A percentile compares a stretch with the other conserved stretches of the same genome.
phyloP scores from a whole-genome alignment of 2,113 vertebrate genomes.

The Odontophorus gujanensis region DNA sequence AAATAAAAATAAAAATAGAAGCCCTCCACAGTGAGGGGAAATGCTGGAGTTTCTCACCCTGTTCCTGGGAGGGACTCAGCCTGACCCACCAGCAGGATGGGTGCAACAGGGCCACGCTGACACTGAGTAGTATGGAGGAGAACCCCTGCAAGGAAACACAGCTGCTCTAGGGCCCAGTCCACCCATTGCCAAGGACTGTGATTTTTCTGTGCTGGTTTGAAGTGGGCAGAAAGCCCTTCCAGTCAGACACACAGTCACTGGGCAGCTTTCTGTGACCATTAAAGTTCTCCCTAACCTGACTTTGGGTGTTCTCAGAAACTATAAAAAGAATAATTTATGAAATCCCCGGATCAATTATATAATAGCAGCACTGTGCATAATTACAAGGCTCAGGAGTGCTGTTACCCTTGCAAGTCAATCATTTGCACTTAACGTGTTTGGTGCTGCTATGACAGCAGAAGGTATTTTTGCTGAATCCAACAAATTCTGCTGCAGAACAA shows the following conservation, averaged over 20 bases:
- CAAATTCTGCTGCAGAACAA: background rate
- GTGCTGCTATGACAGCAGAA: slow-evolving; percentile 22
- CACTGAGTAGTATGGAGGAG: background rate
- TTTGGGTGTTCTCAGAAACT: background rate
- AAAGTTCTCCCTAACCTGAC: background rate
- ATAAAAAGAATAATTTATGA: slow-evolving; percentile 1
- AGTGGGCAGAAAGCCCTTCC: background rate
- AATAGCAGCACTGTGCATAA: background rate
- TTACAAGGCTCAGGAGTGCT: slow-evolving; percentile 2
- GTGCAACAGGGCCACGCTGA: background rate
- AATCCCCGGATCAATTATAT: background rate
- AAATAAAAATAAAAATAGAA: background rate
- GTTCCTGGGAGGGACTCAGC: background rate
- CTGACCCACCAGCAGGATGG: background rate
- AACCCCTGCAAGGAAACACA: background rate
- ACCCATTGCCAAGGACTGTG: background rate
- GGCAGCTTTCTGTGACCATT: background rate
- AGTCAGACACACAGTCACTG: rapidly evolving
- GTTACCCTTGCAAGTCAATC: background rate
- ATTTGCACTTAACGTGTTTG: background rate
- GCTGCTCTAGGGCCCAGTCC: background rate
- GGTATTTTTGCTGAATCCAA: background rate
- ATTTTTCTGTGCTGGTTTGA: background rate
- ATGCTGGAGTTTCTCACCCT: slow-evolving; percentile 2
- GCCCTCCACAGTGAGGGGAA: background rate